These are phyloP conservation scores for Eumerus sabulonum DNA, from an alignment of 2,888 invertebrate genomes.

Conservation along the genomic window DNA sequence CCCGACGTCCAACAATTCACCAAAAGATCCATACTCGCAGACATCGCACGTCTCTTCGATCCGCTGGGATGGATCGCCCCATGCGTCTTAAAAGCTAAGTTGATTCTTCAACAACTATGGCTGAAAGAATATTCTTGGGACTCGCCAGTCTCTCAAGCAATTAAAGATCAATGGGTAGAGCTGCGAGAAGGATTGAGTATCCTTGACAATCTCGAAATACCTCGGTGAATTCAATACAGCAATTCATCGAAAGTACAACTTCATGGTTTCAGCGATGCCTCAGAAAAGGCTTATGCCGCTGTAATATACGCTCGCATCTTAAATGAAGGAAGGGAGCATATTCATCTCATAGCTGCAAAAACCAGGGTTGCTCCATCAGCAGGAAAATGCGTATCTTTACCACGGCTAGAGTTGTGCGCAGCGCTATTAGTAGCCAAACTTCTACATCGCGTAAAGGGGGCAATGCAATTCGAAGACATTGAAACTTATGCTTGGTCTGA, in stretches of 20 bases:
- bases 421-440: slow-evolving; percentile 38
- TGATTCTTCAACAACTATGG: slow-evolving; percentile 55
- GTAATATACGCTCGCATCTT: slow-evolving; percentile 29
- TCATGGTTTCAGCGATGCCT: slow-evolving; percentile 57
- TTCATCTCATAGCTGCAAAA: slow-evolving; percentile 46
- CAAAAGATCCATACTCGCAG: slow-evolving; percentile 41
- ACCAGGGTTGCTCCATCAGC: slow-evolving; percentile 42
- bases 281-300: too few relatives aligned
- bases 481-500: slow-evolving; percentile 33
- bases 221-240: slow-evolving; percentile 25
- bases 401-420: slow-evolving; percentile 42
- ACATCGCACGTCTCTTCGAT: slow-evolving; percentile 34
- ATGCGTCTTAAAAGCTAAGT: slow-evolving; percentile 37
- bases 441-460: slow-evolving; percentile 27
- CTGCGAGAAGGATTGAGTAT: slow-evolving; percentile 1
- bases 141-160: slow-evolving; percentile 19
- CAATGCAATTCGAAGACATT: slow-evolving; percentile 23
- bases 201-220: too few relatives aligned
- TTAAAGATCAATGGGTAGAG: slow-evolving; percentile 1
- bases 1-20: slow-evolving; percentile 23
- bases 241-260: slow-evolving; percentile 9
- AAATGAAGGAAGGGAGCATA: slow-evolving; percentile 10
- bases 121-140: slow-evolving; percentile 10
- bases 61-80: too few relatives aligned
- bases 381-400: slow-evolving; percentile 25